Evolutionary conservation across 2,797 vertebrate genomes (phyloP), one percentile per base, ranked within the genome.

Genomic region (Huso huso): DNA sequence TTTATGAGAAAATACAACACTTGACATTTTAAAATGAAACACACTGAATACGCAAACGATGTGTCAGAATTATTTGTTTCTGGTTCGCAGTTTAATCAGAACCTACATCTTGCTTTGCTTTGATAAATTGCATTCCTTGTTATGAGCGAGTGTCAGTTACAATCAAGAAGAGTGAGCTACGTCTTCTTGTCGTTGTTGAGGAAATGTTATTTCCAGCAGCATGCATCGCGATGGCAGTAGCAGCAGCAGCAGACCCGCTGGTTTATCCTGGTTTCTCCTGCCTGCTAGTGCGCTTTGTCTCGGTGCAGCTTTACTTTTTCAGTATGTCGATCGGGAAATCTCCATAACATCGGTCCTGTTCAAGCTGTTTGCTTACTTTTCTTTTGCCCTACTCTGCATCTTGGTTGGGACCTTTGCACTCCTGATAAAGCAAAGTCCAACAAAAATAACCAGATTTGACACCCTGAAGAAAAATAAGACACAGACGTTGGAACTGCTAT

Each of bases 311-410:
- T 76, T 88, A 70, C 82, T 79, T 61, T 83, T 88, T 13, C 87
- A 90, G 78, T 78, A 88, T 71, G 80, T 81, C 58, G 89, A 81
- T 76, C 88, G 87, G 70, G 87, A 85, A 65, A 76, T 88, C 74
- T 83, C 79, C 53, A 79, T 90, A 67, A 88, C 87, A 67, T 88
- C 87, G 37, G 84, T 91, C 76, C 81, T 91, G 75, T 74, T 91
- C 51, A 89, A 87, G 82, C 77, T 91, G 48, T 88, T 91, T 72
- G 75, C 91, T 69, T 92, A 89, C 66, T 79, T 87, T 51, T 87
- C 88, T 0, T 90, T 92, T 69, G 86, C 84, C 11, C 71, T 90
- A 11, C 72, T 89, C 65, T 91, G 89, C 71, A 86, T 91, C 65
- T 74, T 89, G 75, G 79, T 89, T 6, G 90, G 90, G 37, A 83